A percentile compares a stretch with the other conserved stretches of the same genome.
Evolutionary conservation across 1,140 invertebrate genomes (phyloP).

Genomic region (Oryzaephilus surinamensis): DNA sequence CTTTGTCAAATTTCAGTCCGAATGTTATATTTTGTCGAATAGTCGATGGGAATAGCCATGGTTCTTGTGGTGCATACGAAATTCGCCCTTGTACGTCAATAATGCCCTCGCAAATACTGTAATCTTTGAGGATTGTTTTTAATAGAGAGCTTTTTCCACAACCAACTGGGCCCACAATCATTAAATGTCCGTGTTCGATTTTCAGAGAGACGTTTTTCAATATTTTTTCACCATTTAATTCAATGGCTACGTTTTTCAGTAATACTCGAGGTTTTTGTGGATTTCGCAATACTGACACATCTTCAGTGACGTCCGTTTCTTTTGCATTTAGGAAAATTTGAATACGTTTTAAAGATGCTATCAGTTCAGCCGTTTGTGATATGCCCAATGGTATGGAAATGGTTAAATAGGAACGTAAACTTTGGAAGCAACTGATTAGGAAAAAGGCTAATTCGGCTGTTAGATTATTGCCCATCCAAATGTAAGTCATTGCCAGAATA

Average conservation of each 20-base stretch:
- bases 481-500: slow-evolving; percentile 53
- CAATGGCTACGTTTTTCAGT: slow-evolving; percentile 4
- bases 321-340: slow-evolving; percentile 7
- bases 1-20: slow-evolving; percentile 34
- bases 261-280: slow-evolving; percentile 9
- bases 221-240: slow-evolving; percentile 34
- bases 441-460: slow-evolving; percentile 67
- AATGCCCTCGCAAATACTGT: slow-evolving; percentile 50
- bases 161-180: slow-evolving; percentile 71
- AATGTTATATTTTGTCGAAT: slow-evolving; percentile 55
- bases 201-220: slow-evolving; percentile 45
- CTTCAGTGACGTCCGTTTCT: not conserved
- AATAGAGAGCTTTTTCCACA: slow-evolving; percentile 69
- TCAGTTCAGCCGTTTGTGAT: slow-evolving; percentile 41
- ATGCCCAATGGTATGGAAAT: slow-evolving; percentile 61
- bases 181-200: slow-evolving; percentile 46
- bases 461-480: slow-evolving; percentile 51
- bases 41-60: slow-evolving; percentile 61
- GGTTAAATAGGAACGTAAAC: slow-evolving; percentile 58
- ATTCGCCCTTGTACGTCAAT: slow-evolving; percentile 55
- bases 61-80: slow-evolving; percentile 68
- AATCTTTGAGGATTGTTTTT: slow-evolving; percentile 59
- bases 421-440: slow-evolving; percentile 60
- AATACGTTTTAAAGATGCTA: slow-evolving; percentile 11
- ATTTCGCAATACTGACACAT: not conserved